Evolutionary conservation across 2,888 invertebrate genomes (phyloP), one percentile per base, ranked within the genome.

Genomic region (Lissonota sp.): DNA sequence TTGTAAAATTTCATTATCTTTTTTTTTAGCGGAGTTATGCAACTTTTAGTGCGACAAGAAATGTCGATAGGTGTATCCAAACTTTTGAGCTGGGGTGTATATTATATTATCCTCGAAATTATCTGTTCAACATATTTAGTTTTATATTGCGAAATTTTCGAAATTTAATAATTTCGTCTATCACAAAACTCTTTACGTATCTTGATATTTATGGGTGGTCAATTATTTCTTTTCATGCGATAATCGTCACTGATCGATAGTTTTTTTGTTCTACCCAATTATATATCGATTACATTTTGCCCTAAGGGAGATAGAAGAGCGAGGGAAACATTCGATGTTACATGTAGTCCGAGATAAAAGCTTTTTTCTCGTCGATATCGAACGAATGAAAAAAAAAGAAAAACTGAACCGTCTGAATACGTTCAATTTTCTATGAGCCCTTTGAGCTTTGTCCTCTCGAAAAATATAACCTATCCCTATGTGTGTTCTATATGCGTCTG

Each of bases 401-500:
- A 2, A 14, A 58, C 14, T 53, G 44, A 69, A 44, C 57, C 58
- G 8, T 73, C 16, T 44, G 62, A 6, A 53, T 12, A 49, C n/a
- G 69, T 69, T 49, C 69, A 67, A 77, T 80, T 73, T 80, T 73
- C 64, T 53, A 26, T 37, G 72, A 73, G 39, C 69, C 67, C 77
- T 80, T 77, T 80, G 77, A 77, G 44, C 69, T 44, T 64, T 53
- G 51, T 42, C 16, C 49, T 69, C 64, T 46, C 40, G 26, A 39
- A 40, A 37, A 7, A 64, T 42, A 39, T n/a, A 14, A 53, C 51
- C 44, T 8, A 53, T 42, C 63, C 37, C 39, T 16, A 10, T 49
- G 12, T 16, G 5, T n/a, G 14, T 14, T 42, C 39, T 12, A 5
- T 40, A 16, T 16, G 40, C 37, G 39, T 49, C 44, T 60, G 37